Evolutionary conservation across 1,140 invertebrate species (phyloP).

Genomic region (Diachasma alloeum): DNA sequence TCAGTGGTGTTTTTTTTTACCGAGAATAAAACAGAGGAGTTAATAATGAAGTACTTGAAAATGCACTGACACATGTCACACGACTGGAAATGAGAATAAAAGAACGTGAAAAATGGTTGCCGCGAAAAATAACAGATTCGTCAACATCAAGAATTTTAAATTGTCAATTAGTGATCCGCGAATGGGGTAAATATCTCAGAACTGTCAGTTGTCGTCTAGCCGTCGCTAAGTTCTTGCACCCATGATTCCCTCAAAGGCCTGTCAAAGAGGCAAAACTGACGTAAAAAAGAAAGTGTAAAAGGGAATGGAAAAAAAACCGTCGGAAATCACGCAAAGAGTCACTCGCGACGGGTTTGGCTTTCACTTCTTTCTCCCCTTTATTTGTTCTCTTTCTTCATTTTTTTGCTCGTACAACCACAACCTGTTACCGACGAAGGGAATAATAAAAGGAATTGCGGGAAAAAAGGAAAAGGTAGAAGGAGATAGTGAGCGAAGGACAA

Average conservation of each 20-base stretch:
- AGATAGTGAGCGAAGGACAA: not conserved
- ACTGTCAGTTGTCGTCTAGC: too few relatives aligned
- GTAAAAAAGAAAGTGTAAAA: too few relatives aligned
- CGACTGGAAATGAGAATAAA: not conserved
- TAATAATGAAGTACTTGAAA: not conserved
- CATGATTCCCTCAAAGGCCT: too few relatives aligned
- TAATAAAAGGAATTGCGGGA: slow-evolving; percentile 2
- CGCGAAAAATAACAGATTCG: not conserved
- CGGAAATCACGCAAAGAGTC: slow-evolving; percentile 33
- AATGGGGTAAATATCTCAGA: too few relatives aligned
- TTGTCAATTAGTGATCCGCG: too few relatives aligned
- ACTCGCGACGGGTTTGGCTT: slow-evolving; percentile 21
- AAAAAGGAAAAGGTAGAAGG: not conserved
- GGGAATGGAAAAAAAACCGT: slow-evolving; percentile 15
- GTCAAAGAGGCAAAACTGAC: too few relatives aligned
- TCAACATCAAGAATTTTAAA: too few relatives aligned
- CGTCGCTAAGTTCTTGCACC: too few relatives aligned
- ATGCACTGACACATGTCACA: not conserved
- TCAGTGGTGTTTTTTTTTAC: not conserved
- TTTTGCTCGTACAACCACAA: not conserved
- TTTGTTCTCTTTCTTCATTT: not conserved
- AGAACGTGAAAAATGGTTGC: not conserved
- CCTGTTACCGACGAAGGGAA: slow-evolving; percentile 15
- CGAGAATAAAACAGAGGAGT: not conserved
- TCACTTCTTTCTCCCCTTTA: slow-evolving; percentile 23